Evolutionary conservation across 2,113 vertebrate genomes (phyloP).

Genomic region (Barnardius zonarius): DNA sequence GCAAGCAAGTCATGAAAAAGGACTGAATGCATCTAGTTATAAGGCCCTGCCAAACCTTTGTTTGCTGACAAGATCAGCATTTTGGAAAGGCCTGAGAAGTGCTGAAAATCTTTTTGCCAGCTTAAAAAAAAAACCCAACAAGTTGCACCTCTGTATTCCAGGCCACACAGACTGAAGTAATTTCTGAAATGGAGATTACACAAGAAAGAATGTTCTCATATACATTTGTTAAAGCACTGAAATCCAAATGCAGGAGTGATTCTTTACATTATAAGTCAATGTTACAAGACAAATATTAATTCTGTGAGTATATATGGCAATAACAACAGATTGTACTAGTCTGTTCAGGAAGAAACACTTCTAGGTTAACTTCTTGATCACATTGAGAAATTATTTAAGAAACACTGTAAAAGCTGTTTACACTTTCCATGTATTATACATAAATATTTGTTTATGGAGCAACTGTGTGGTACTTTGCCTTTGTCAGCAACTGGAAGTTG

Average conservation of each 20-base stretch:
- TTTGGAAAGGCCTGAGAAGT: neutral
- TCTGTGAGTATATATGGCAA: neutral
- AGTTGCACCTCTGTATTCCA: conserved; percentile 5
- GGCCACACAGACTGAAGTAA: conserved; percentile 50
- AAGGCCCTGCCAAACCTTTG: conserved; percentile 15
- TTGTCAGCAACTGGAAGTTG: conserved; percentile 62
- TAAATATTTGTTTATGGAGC: conserved; percentile 69
- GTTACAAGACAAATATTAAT: neutral
- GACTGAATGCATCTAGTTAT: neutral
- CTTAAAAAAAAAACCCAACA: neutral
- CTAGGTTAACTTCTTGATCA: conserved; percentile 49
- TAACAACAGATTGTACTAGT: conserved; percentile 11
- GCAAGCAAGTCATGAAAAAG: neutral
- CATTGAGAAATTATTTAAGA: conserved; percentile 65
- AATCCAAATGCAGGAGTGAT: neutral
- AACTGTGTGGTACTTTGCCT: conserved; percentile 51
- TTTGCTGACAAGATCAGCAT: conserved; percentile 9
- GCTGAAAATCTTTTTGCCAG: conserved; percentile 4
- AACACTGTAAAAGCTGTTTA: conserved; percentile 60
- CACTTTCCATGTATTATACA: conserved; percentile 31
- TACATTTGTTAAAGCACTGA: conserved; percentile 10
- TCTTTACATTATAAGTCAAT: conserved; percentile 35
- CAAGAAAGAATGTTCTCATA: neutral
- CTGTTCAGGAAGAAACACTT: conserved; percentile 60
- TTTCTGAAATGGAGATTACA: neutral